A percentile compares a stretch with the other conserved stretches of the same genome.
These are phyloP conservation scores for Brachionus rubens DNA, from an alignment of 1,140 invertebrate genomes.

Conservation along the genomic window DNA sequence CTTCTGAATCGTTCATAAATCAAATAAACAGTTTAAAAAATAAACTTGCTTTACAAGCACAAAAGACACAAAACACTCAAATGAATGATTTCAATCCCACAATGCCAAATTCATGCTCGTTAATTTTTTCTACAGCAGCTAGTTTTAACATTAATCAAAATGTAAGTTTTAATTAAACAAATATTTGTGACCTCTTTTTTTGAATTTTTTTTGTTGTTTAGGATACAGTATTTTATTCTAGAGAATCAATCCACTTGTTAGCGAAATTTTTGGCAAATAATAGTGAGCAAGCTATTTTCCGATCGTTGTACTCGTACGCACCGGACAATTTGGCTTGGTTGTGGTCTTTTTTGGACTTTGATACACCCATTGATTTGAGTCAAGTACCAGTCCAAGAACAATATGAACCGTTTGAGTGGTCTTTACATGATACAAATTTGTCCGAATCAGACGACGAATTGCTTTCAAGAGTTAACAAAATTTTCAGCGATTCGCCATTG, in stretches of 20 bases:
- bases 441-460: slow-evolving; percentile 7
- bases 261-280: slow-evolving; percentile 41
- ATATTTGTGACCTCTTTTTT: background rate
- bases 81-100: background rate
- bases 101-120: slow-evolving; percentile 20
- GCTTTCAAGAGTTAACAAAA: slow-evolving; percentile 6
- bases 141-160: slow-evolving; percentile 41
- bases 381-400: slow-evolving; percentile 7
- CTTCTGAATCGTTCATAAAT: slow-evolving; percentile 28
- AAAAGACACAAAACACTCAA: background rate
- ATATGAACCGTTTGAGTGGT: slow-evolving; percentile 24
- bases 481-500: slow-evolving; percentile 32
- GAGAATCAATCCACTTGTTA: slow-evolving; percentile 39
- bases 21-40: slow-evolving; percentile 30
- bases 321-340: slow-evolving; percentile 46
- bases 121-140: slow-evolving; percentile 37
- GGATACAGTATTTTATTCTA: slow-evolving; percentile 37
- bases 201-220: background rate
- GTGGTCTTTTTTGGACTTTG: slow-evolving; percentile 45
- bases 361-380: slow-evolving; percentile 35
- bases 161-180: background rate
- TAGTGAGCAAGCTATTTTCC: slow-evolving; percentile 13
- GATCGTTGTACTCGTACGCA: slow-evolving; percentile 31
- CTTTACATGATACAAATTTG: background rate
- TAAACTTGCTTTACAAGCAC: background rate